Base-by-base conservation (phyloP, 2,113 vertebrate genomes). In the Solea solea region DNA sequence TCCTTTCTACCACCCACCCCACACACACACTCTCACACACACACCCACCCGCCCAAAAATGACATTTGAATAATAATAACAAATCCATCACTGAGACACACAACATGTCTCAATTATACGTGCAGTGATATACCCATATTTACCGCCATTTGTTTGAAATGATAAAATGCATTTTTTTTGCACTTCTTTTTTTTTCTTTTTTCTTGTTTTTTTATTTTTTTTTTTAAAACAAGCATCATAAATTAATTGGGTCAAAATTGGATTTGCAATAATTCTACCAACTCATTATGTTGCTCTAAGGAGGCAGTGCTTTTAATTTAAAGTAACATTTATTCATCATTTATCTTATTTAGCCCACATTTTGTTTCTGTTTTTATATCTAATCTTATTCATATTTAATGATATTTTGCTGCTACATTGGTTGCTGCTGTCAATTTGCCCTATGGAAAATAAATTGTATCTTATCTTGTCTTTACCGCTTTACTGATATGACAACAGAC, bases 1-100 rank as follows among this genome's bases (percentile, higher is more conserved):
- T 27, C 5, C 53, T 9, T 10, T 1, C 25, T 13, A 4, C 16
- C 62, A 46, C 16, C 21, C 13, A 8, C 28, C 1, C 1, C 50
- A 3, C 44, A 5, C 9, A 45, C 14, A 21, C 55, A n/a, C 21
- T 21, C 21, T 21, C 9, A 7, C 51, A 7, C 11, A 53, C 42
- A 62, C 13, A 4, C 59, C 34, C 41, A n/a, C 28, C 45, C 16
- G 6, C 61, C 13, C 39, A 13, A 58, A 67, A 57, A 84, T 75
- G 76, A 82, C 72, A 84, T 89, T 83, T 84, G 65, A 89, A 88
- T 87, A 84, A 80, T 77, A 87, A 84, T 60, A 85, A 86, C 63
- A 80, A 87, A 86, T 77, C 68, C 71, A 45, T 70, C 73, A 55
- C 75, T 62, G 50, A 78, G 70, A 64, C 60, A n/a, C 40, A 8